Conservation (phyloP, 2,113 vertebrate genomes). For the Marmota flaviventris region DNA sequence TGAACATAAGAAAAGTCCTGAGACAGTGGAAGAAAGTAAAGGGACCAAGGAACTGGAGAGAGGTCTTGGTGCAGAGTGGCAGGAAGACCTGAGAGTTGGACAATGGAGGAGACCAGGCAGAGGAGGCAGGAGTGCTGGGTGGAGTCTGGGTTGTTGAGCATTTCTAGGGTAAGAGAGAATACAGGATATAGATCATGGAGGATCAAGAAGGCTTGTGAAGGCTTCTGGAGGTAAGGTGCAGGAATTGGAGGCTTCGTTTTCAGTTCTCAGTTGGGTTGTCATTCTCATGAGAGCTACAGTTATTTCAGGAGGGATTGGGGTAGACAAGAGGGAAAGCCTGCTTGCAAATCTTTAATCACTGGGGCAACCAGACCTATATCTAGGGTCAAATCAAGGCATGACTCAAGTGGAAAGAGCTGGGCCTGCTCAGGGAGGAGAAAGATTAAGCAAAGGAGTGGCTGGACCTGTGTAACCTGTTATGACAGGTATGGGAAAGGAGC, state of each 20-base stretch:
- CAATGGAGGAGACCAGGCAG: neutral
- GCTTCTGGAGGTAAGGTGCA: neutral
- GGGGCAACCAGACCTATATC: neutral
- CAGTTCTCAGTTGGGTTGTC: neutral
- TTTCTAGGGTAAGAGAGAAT: neutral
- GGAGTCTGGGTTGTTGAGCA: too few relatives aligned
- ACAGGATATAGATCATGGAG: neutral
- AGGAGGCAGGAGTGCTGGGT: neutral
- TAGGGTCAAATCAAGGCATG: neutral
- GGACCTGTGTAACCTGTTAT: neutral
- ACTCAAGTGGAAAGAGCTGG: neutral
- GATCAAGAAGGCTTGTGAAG: neutral
- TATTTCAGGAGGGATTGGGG: neutral
- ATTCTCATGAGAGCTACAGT: neutral
- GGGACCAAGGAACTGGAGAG: neutral
- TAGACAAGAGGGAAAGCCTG: neutral
- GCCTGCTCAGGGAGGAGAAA: neutral
- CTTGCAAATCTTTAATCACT: neutral
- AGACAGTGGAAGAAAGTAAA: neutral
- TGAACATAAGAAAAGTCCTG: neutral
- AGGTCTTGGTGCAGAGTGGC: neutral
- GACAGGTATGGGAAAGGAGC: neutral
- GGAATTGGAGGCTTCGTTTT: neutral
- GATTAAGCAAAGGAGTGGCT: neutral
- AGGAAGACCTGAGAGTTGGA: neutral